These are phyloP conservation scores for Drosophila aff. DNA, from an alignment of 1,140 invertebrate genomes.

Conservation along the genomic window DNA sequence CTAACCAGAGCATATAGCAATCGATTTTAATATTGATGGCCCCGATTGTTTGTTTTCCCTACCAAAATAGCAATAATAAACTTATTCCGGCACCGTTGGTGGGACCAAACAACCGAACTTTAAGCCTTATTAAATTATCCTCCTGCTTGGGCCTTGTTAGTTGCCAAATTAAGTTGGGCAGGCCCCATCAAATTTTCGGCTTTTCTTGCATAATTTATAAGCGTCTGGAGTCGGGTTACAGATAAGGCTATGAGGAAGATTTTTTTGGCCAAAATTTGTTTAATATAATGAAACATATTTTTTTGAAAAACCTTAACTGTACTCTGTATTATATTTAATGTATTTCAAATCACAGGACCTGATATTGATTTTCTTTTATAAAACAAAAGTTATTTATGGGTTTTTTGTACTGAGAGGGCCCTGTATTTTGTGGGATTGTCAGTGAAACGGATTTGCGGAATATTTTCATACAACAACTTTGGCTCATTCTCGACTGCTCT, in stretches of 20 bases:
- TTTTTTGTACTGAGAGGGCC: neutral
- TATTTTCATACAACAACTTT: conserved; percentile 7
- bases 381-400: neutral
- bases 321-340: neutral
- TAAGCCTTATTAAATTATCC: conserved; percentile 34
- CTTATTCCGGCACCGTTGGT: conserved; percentile 3
- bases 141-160: conserved; percentile 14
- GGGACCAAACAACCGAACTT: neutral
- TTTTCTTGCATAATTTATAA: conserved; percentile 43
- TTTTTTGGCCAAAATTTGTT: neutral
- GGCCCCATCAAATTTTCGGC: conserved; percentile 23
- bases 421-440: conserved; percentile 15
- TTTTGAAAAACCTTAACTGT: neutral
- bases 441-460: conserved; percentile 16
- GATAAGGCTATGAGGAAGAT: neutral
- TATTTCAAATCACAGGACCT: neutral
- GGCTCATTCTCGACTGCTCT: neutral
- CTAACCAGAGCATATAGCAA: conserved; percentile 17
- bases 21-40: conserved; percentile 55
- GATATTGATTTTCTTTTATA: neutral
- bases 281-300: no score
- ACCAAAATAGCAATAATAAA: conserved; percentile 24
- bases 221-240: conserved; percentile 4
- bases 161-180: conserved; percentile 38
- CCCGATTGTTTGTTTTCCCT: conserved; percentile 38